Base-by-base conservation (phyloP, 2,113 vertebrate species). In the Cavia porcellus region DNA sequence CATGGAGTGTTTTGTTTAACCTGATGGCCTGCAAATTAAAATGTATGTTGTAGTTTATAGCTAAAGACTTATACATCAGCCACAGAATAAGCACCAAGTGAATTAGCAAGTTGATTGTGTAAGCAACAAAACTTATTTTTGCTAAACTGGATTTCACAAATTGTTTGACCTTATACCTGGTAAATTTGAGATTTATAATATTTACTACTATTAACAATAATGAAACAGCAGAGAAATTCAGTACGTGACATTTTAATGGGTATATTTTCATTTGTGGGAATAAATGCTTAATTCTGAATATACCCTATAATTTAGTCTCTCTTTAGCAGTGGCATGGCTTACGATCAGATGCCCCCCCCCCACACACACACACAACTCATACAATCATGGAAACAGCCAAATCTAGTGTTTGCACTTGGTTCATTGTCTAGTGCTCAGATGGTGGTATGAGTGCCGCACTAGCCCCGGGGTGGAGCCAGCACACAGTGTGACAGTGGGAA, bases 61-160 rank as follows among this genome's bases (percentile, higher is more conserved):
- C 28, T 96, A 74, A 95, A 85, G 42, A 97, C 96, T 97, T 97
- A 93, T 95, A 77, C 14, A 70, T 9, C 57, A 77, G 22, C 59
- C 79, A 70, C 92, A 83, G 25, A 89, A 80, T 80, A 95, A 82
- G 38, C 94, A 75, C 61, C 97, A 96, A 50, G 5, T 28, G 25
- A 98, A 97, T 97, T 97, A 97, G 96, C 77, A 92, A 92, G 87
- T 75, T 96, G 89, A 96, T 93, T 96, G 50, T 95, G 5, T 94
- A 89, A 97, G 85, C 77, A 77, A 57, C 70, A 66, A 84, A 35
- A 64, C 81, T 90, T 62, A 74, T 86, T 97, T 97, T 19, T 91
- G 52, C 59, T 94, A 87, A 96, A 86, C 62, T 95, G 72, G 3
- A 92, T 96, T 97, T 98, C 95, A 96, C 84, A 80, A 98, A 89